Conservation (phyloP, 2,113 vertebrate species). For the Numenius arquata region DNA sequence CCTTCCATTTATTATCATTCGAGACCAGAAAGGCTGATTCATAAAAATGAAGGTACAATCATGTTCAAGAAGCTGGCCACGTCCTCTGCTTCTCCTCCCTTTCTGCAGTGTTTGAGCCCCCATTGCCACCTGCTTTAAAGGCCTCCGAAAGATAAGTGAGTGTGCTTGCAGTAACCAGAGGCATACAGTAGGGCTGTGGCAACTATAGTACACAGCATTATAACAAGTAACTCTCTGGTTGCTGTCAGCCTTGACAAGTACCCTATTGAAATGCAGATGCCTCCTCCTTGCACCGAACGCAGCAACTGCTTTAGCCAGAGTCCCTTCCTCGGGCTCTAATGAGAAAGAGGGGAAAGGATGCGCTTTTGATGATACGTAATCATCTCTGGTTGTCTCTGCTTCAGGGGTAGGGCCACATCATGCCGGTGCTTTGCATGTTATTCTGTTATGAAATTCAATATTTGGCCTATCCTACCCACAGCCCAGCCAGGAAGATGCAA, state of each 20-base stretch:
- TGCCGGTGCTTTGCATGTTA: neutral
- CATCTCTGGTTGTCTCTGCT: neutral
- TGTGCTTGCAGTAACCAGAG: neutral
- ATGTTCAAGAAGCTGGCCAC: neutral
- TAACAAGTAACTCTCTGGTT: neutral
- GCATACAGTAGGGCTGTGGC: neutral
- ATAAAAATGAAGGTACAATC: neutral
- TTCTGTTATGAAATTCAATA: neutral
- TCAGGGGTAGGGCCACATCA: neutral
- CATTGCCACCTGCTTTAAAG: neutral
- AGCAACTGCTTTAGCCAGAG: neutral
- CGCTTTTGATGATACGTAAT: neutral
- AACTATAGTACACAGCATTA: neutral
- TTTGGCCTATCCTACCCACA: neutral
- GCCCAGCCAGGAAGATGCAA: neutral
- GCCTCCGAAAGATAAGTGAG: neutral
- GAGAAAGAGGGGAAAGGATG: neutral
- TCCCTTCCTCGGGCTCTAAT: neutral
- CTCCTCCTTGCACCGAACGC: neutral
- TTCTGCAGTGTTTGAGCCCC: neutral
- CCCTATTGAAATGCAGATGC: slow-evolving; percentile 14
- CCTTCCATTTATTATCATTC: neutral
- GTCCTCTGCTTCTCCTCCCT: neutral
- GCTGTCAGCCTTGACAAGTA: slow-evolving; percentile 27
- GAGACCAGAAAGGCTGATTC: neutral